Conservation (phyloP, 1,140 invertebrate species). For the Arctopsyche grandis region DNA sequence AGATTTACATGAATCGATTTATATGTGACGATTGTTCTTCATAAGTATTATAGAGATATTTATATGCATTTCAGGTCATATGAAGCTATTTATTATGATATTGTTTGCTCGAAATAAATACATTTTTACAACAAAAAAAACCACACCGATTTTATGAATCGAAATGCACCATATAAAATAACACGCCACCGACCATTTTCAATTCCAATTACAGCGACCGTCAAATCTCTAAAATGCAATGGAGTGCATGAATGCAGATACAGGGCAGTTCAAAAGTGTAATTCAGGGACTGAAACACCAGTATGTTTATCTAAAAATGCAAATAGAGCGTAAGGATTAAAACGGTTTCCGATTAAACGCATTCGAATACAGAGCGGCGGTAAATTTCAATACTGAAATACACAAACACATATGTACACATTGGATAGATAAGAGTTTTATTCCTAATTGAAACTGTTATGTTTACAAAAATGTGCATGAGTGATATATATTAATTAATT, state of each 20-base stretch:
- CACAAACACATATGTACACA: background rate
- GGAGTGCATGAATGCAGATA: no score
- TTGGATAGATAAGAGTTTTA: background rate
- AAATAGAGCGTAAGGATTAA: conserved; percentile 33
- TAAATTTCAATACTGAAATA: background rate
- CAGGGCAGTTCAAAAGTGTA: background rate
- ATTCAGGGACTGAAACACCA: background rate
- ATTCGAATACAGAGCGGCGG: conserved; percentile 5
- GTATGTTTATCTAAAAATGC: conserved; percentile 25
- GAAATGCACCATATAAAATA: background rate
- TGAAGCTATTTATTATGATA: no score
- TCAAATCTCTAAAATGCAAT: background rate
- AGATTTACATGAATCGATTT: no score
- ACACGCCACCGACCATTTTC: conserved; percentile 11
- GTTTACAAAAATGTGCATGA: no score
- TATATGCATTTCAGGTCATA: no score
- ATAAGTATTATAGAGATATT: no score
- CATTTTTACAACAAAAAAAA: background rate
- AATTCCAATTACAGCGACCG: conserved; percentile 31
- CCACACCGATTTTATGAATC: no score
- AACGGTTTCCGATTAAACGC: conserved; percentile 33
- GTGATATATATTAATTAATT: background rate
- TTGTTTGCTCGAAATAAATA: no score
- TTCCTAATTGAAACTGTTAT: background rate
- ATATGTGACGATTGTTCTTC: no score